Evolutionary conservation across 2,888 invertebrate species (phyloP).

Genomic region (Boloria selene): DNA sequence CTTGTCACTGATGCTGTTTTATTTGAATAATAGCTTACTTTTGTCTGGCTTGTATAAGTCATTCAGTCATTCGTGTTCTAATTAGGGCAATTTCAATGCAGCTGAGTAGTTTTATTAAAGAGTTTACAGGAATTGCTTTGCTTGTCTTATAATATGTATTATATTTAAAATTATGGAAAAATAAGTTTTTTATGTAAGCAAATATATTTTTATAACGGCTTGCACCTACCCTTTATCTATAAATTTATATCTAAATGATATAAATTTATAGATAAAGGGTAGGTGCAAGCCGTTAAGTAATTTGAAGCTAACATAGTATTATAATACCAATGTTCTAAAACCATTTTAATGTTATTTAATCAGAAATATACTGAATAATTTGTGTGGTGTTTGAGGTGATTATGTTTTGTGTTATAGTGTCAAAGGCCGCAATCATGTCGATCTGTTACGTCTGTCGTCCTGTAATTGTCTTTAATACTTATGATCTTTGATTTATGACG

Average conservation of each 20-base stretch:
- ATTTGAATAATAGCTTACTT: slow-evolving; percentile 19
- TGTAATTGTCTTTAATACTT: slow-evolving; percentile 43
- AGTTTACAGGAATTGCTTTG: too few species aligned
- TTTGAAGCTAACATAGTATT: too few species aligned
- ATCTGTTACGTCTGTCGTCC: slow-evolving; percentile 39
- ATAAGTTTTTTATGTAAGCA: too few species aligned
- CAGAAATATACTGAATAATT: slow-evolving; percentile 1
- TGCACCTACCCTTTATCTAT: too few species aligned
- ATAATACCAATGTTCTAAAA: too few species aligned
- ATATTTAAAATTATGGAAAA: too few species aligned
- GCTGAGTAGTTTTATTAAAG: not conserved
- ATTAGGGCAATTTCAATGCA: not conserved
- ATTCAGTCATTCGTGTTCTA: slow-evolving; percentile 8
- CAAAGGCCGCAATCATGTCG: slow-evolving; percentile 38
- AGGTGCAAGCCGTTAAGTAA: too few species aligned
- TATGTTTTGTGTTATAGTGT: slow-evolving; percentile 43
- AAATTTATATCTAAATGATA: too few species aligned
- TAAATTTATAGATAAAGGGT: too few species aligned
- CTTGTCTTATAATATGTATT: too few species aligned
- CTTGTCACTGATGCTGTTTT: slow-evolving; percentile 30
- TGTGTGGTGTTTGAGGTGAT: slow-evolving; percentile 23
- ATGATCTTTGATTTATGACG: slow-evolving; percentile 28
- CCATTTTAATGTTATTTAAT: not conserved
- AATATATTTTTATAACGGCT: too few species aligned
- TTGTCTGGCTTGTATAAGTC: slow-evolving; percentile 9